These are phyloP conservation scores for Brachionus koreanus DNA, from an alignment of 1,140 invertebrate genomes.

Conservation along the genomic window DNA sequence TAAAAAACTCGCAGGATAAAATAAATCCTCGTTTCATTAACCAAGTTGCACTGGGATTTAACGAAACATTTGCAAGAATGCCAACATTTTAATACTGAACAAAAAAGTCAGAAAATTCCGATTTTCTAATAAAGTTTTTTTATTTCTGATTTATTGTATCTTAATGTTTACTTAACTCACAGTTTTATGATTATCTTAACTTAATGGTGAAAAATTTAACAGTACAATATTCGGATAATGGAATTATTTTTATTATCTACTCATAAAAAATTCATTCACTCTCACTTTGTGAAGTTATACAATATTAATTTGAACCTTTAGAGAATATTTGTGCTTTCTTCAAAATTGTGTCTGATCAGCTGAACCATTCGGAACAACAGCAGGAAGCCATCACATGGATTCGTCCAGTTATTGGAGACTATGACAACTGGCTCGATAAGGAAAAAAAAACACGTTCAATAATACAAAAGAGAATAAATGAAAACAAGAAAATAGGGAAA, in stretches of 20 bases:
- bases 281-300: neutral
- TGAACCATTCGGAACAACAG: neutral
- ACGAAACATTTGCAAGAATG: neutral
- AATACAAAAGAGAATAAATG: neutral
- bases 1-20: neutral
- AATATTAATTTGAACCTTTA: neutral
- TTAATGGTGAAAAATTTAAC: neutral
- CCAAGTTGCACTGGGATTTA: neutral
- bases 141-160: neutral
- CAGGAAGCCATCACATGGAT: neutral
- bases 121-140: neutral
- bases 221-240: slow-evolving; percentile 29
- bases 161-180: neutral
- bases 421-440: neutral
- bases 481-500: neutral
- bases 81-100: too few species aligned
- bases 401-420: slow-evolving; percentile 16
- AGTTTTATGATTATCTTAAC: neutral
- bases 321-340: neutral
- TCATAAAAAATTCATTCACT: slow-evolving; percentile 22
- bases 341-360: neutral
- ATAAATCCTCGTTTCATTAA: slow-evolving; percentile 25
- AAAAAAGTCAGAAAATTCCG: neutral
- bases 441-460: neutral
- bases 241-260: slow-evolving; percentile 5